These are phyloP conservation scores for Tetramorium parvispinum DNA, from an alignment of 1,140 invertebrate genomes.

Conservation along the genomic window DNA sequence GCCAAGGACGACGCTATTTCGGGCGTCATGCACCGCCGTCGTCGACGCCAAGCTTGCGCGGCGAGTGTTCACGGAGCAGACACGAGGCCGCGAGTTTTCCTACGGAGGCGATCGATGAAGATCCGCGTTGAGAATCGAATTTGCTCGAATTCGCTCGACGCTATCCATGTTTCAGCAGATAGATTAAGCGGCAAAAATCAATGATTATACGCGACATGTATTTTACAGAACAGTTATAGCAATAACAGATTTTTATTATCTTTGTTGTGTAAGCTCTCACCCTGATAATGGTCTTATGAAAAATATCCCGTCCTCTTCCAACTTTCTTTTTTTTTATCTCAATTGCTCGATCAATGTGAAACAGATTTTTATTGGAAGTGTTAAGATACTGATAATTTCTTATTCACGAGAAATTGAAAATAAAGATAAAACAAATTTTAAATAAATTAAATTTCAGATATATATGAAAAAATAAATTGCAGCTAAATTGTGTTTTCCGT, in stretches of 20 bases:
- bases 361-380: not conserved
- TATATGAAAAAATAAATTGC: not conserved
- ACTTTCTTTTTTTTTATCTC: not conserved
- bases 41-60: constrained; percentile 65
- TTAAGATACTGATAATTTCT: not conserved
- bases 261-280: not conserved
- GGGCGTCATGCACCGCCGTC: constrained; percentile 66
- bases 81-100: constrained; percentile 27
- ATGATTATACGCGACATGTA: not conserved
- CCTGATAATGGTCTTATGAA: not conserved
- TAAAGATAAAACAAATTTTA: not conserved
- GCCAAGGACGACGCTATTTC: constrained; percentile 83
- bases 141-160: not conserved
- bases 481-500: not conserved
- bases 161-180: not conserved
- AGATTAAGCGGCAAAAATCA: not conserved
- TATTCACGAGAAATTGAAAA: not conserved
- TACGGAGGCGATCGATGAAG: constrained; percentile 29
- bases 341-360: not conserved
- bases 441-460: not conserved
- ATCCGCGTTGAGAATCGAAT: not conserved
- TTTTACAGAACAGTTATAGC: not conserved
- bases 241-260: not conserved
- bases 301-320: not conserved
- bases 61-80: not conserved